phyloP scores from a whole-genome alignment of 2,797 vertebrate species.

The Characodon lateralis region DNA sequence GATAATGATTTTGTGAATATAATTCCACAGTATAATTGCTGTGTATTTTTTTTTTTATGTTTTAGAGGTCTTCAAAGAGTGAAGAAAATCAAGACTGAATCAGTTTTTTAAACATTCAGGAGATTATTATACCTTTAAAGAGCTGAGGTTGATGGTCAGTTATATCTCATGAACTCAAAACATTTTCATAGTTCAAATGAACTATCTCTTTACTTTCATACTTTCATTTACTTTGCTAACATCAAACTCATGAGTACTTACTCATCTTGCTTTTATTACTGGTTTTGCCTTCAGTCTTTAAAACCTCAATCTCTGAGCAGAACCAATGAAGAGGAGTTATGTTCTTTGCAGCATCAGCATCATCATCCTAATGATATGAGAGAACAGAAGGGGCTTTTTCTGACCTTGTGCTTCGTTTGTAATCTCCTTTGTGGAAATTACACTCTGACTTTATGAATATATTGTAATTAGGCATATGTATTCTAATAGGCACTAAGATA shows the following conservation, averaged over 20 bases:
- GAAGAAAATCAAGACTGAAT: not conserved
- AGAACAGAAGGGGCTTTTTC: slow-evolving; percentile 73
- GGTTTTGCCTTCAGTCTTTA: slow-evolving; percentile 44
- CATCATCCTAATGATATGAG: slow-evolving; percentile 68
- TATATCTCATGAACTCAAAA: slow-evolving; percentile 12
- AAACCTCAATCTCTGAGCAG: slow-evolving; percentile 61
- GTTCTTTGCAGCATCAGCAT: slow-evolving; percentile 67
- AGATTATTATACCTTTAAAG: slow-evolving; percentile 7
- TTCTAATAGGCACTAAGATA: slow-evolving; percentile 85
- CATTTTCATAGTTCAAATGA: slow-evolving; percentile 22
- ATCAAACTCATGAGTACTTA: slow-evolving; percentile 46
- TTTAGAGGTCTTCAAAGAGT: not conserved
- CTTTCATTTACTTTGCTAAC: slow-evolving; percentile 49
- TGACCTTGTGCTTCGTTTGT: slow-evolving; percentile 84
- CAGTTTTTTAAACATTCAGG: not conserved
- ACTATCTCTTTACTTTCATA: slow-evolving; percentile 20
- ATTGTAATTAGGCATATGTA: slow-evolving; percentile 90
- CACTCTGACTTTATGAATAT: slow-evolving; percentile 86
- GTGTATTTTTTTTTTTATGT: not conserved
- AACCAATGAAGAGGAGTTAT: slow-evolving; percentile 61
- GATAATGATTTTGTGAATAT: not conserved
- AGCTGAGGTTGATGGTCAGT: not conserved
- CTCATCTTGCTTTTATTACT: slow-evolving; percentile 37
- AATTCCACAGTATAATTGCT: not conserved
- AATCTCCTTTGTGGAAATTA: slow-evolving; percentile 90